phyloP scores from a whole-genome alignment of 2,888 invertebrate species.

The Eucera pruinosa region DNA sequence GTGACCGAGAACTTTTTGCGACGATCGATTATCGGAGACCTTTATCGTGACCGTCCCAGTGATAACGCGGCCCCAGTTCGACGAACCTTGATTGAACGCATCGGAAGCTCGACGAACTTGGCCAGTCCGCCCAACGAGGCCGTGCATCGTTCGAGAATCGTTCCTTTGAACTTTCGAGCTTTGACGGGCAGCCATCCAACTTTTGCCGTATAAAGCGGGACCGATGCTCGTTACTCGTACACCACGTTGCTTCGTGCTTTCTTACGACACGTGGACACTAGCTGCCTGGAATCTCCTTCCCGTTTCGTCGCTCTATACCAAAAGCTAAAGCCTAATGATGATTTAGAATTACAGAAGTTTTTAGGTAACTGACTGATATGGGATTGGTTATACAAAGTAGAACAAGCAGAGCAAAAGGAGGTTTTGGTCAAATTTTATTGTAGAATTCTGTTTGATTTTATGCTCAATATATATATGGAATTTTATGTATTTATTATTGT shows the following conservation, averaged over 20 bases:
- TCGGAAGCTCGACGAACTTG: constrained; percentile 52
- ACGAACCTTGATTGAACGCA: constrained; percentile 62
- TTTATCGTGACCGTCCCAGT: constrained; percentile 33
- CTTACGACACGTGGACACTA: constrained; percentile 13
- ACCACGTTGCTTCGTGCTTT: constrained; percentile 6
- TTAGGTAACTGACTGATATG: too few relatives aligned
- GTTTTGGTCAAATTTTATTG: too few relatives aligned
- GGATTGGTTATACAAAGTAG: too few relatives aligned
- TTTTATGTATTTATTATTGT: too few relatives aligned
- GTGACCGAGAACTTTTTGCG: constrained; percentile 48
- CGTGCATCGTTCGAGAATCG: constrained; percentile 48
- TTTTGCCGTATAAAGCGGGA: constrained; percentile 40
- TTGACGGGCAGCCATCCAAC: constrained; percentile 59
- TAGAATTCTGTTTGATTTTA: too few relatives aligned
- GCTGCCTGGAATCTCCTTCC: constrained; percentile 1
- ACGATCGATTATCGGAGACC: constrained; percentile 50
- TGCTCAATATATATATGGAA: too few relatives aligned
- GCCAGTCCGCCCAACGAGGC: constrained; percentile 43
- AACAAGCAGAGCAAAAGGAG: too few relatives aligned
- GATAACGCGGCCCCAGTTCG: constrained; percentile 56
- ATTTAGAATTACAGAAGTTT: too few relatives aligned
- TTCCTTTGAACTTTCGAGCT: constrained; percentile 66
- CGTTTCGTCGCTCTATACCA: neutral
- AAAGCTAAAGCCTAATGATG: too few relatives aligned
- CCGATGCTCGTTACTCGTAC: constrained; percentile 18